Conservation (phyloP, 2,113 vertebrate species). For the Aphelocoma coerulescens region DNA sequence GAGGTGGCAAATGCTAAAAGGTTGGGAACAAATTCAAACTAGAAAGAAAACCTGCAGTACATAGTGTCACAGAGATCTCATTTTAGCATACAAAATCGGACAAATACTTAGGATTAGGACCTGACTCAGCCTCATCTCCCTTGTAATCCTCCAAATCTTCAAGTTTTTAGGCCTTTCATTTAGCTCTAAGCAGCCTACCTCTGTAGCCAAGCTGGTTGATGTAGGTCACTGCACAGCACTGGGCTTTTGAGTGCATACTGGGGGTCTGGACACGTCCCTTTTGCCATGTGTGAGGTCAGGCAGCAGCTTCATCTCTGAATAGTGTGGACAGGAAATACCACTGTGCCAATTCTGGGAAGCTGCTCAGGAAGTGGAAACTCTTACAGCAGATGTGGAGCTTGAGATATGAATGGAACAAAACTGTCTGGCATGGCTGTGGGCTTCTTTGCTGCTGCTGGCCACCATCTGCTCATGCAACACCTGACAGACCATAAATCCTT, state of each 20-base stretch:
- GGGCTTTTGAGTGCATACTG: accelerated
- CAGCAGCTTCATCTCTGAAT: background rate
- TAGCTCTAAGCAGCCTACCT: constrained; percentile 1
- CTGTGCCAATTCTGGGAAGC: background rate
- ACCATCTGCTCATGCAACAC: background rate
- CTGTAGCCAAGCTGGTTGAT: background rate
- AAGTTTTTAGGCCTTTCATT: constrained; percentile 41
- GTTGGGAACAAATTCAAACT: background rate
- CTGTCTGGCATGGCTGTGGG: background rate
- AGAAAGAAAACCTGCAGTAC: background rate
- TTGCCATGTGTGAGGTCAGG: background rate
- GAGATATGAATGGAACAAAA: background rate
- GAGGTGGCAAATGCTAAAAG: background rate
- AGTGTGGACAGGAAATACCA: background rate
- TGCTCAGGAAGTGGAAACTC: background rate
- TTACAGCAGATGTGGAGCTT: background rate
- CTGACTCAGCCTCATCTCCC: constrained; percentile 26
- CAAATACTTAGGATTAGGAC: constrained; percentile 43
- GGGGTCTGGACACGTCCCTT: background rate
- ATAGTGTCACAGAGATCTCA: background rate
- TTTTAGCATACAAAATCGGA: constrained; percentile 1
- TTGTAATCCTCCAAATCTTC: constrained; percentile 55
- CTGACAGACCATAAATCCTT: background rate
- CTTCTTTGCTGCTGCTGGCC: background rate
- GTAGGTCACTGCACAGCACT: background rate